Evolutionary conservation across 2,113 vertebrate species (phyloP).

Genomic region (Chlorocebus sabaeus): DNA sequence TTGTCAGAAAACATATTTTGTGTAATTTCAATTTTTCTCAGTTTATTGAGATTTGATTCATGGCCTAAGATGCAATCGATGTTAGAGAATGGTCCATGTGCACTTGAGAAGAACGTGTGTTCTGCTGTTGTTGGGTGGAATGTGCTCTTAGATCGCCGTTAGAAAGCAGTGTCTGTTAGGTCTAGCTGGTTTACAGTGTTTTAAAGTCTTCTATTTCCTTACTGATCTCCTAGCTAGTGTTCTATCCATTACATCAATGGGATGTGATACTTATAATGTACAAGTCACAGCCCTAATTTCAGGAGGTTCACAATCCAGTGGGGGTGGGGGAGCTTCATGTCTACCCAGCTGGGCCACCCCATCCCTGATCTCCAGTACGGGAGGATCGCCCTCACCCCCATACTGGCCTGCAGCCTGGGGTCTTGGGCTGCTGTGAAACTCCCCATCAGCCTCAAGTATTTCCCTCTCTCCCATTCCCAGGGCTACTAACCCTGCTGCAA

Average conservation of each 20-base stretch:
- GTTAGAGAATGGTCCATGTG: neutral
- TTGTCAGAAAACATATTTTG: neutral
- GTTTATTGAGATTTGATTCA: neutral
- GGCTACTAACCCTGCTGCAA: neutral
- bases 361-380: neutral
- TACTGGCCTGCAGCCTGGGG: neutral
- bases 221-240: neutral
- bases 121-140: neutral
- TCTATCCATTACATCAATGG: neutral
- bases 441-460: neutral
- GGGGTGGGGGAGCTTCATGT: neutral
- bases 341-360: neutral
- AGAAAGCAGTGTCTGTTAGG: neutral
- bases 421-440: neutral
- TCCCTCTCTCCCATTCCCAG: neutral
- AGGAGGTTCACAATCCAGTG: neutral
- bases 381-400: neutral
- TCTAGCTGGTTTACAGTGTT: neutral
- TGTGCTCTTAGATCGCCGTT: neutral
- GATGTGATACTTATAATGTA: neutral
- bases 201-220: neutral
- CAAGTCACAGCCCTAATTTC: neutral
- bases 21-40: neutral
- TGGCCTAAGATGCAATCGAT: neutral
- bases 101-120: neutral